Evolutionary conservation across 2,797 vertebrate genomes (phyloP), one percentile per base, ranked within the genome.

Genomic region (Brachymystax lenok): DNA sequence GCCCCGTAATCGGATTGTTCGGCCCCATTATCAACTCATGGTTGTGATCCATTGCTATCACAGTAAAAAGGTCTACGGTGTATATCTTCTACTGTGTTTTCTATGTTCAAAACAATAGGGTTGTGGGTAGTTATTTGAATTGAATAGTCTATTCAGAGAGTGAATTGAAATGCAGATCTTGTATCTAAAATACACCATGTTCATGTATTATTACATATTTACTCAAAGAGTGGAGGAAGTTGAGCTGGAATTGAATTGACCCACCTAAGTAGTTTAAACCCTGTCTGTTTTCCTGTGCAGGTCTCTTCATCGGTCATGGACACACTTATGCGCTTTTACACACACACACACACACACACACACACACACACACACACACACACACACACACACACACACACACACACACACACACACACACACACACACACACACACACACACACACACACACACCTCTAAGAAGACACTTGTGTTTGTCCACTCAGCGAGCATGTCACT

Each of bases 341-440:
- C 54, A 59, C 54, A 72, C 27, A 50, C 17, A 30, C 52, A 56
- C 52, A 72, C 24, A 50, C 50, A 16, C 46, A 72, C n/a, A 28
- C 17, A 30, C 52, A 56, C 52, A 72, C 24, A 50, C 50, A 17
- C 50, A 72, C n/a, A 21, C 77, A 28, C 17, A 33, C 54, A 59
- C 52, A 72, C 27, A 51, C 51, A 17, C 50, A 73, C n/a, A 21
- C 72, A 61, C 59, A 51, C 61, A 64, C 61, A 64, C 16, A 30
- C 52, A 56, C 51, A 71, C 24, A 50, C 50, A 16, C 46, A 72
- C n/a, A 27, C 16, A 30, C 52, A 56, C 51, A 71, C 24, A 50
- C 50, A 17, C 50, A 72, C n/a, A 21, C 77, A 28, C 17, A 33
- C 54, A 59, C 52, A 72, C 27, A 51, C 51, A 17, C 50, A 73